These are phyloP conservation scores for Myotis myotis DNA, from an alignment of 2,797 vertebrate species.

Conservation along the genomic window DNA sequence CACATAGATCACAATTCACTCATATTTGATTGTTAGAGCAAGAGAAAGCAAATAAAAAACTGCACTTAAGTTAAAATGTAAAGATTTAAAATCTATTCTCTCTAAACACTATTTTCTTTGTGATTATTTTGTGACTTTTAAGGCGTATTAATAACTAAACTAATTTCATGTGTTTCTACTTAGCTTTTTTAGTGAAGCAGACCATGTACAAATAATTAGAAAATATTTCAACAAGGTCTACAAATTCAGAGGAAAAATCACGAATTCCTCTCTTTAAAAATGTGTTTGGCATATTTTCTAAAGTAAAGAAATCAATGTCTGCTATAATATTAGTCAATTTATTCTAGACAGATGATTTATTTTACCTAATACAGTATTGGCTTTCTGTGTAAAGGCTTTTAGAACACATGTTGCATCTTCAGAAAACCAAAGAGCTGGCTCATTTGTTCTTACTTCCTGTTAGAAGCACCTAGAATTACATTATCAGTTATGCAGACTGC, in stretches of 20 bases:
- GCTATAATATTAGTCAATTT: not conserved
- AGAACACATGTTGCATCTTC: not conserved
- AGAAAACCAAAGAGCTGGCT: not conserved
- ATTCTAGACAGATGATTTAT: not conserved
- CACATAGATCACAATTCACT: not conserved
- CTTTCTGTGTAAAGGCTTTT: not conserved
- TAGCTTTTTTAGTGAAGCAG: conserved; percentile 17
- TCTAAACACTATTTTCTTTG: not conserved
- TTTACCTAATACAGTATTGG: not conserved
- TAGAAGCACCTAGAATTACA: not conserved
- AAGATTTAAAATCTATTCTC: not conserved
- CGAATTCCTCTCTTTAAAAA: conserved; percentile 18
- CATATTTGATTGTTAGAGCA: not conserved
- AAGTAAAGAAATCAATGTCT: not conserved
- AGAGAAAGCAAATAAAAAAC: not conserved
- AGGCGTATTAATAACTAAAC: not conserved
- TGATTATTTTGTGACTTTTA: not conserved
- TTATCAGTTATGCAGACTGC: not conserved
- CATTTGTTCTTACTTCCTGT: not conserved
- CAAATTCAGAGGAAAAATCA: conserved; percentile 8
- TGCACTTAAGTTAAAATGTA: not conserved
- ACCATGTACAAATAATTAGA: not conserved
- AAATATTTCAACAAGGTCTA: not conserved
- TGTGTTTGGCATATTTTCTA: not conserved
- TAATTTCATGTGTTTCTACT: not conserved